Evolutionary conservation across 2,113 vertebrate species (phyloP), one percentile per base, ranked within the genome.

Genomic region (Otocyon megalotis): DNA sequence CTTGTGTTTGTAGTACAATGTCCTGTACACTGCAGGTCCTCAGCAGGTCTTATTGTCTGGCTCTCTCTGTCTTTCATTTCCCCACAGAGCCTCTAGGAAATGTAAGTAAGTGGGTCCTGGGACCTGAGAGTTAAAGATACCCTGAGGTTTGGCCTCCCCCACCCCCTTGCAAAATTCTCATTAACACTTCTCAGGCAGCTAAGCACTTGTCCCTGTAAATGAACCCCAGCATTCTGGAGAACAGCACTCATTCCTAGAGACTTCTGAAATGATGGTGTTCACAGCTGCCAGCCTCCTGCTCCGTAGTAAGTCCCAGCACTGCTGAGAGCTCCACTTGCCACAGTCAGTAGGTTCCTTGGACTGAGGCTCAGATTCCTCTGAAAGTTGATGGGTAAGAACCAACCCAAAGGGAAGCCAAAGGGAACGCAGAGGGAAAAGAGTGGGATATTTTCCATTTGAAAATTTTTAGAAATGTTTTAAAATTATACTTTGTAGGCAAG

Each of bases 391-490:
- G 28, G 17, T 72, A 22, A 97, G 20, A 95, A 93, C 8, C 10
- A 11, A 19, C 62, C 8, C 8, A 65, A 72, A 90, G 20, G 8
- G 53, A 58, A 89, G n/a, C n/a, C 32, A 19, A 80, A 67, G 32
- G 69, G 24, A 60, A 17, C 3, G 69, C 69, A 60, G 35, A 81
- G 93, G 4, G 22, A 81, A 86, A 56, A 62, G 60, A 91, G 6
- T 43, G 43, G 43, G 43, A 43, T 43, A 43, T 43, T 43, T 43
- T 43, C 43, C 43, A 43, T 86, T 91, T 72, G 62, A 76, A 62
- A n/a, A 53, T 50, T 83, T 97, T 62, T 37, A 37, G 72, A 89
- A 97, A 80, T 81, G 8, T 60, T 90, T 83, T 88, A 69, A 79
- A 93, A 69, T 81, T 84, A 17, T 74, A 87, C 79, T 83, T 94